Base-by-base conservation (phyloP, 2,797 vertebrate species). In the Sebastes taczanowskii region DNA sequence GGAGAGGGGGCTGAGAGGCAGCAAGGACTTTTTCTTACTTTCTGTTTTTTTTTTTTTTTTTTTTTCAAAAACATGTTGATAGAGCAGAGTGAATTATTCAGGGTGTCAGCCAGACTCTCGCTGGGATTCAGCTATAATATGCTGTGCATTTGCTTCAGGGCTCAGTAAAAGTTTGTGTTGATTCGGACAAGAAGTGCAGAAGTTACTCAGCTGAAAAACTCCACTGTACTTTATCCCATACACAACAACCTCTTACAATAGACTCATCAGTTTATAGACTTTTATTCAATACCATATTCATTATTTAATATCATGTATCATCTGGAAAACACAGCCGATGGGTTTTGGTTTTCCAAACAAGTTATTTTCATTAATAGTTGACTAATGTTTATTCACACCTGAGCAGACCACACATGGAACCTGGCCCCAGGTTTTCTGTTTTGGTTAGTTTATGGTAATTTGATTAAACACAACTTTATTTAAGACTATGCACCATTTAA, bases 81-180 rank as follows among this genome's bases (percentile, higher is more conserved):
- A 18, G 73, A 87, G 87, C 74, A 3, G 55, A 83, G 86, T 89
- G 85, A 89, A 91, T 92, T 78, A 90, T 89, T 90, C 83, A 88
- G 82, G 55, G 68, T 78, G 83, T 87, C 75, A 71, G 88, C 74
- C 83, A 34, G 82, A 82, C 78, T 86, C 86, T 89, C 75, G 0
- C 80, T 42, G 87, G 86, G 80, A 82, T 68, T 78, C 71, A 77
- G 78, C 84, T 77, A 38, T 76, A 68, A 74, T 70, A 81, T 74
- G 73, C 60, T 71, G 76, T 38, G 74, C 77, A 60, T 86, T 86
- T 42, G 87, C 87, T 90, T 71, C 78, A 60, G 88, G 89, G 80
- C 82, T 90, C 62, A 29, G 86, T 58, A 14, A 84, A 91, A 84
- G 81, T 89, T 87, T 79, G 77, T 49, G 62, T 29, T 74, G 75